A percentile compares a stretch with the other conserved stretches of the same genome.
Evolutionary conservation across 2,888 invertebrate species (phyloP).

Genomic region (Resseliella maxima): DNA sequence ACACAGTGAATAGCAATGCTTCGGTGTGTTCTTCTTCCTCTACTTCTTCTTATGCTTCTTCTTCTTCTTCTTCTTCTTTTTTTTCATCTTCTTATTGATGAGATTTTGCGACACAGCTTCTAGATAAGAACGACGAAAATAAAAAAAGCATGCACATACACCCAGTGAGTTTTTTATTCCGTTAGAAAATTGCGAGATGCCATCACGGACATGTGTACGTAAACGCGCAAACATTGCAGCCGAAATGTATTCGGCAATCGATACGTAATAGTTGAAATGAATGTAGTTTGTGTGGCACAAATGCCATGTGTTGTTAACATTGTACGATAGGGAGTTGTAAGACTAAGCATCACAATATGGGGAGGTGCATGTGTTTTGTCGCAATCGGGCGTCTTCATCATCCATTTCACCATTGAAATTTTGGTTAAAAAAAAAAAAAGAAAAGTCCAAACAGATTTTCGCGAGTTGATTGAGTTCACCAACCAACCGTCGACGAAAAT

Average conservation of each 20-base stretch:
- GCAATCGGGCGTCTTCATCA: too few species aligned
- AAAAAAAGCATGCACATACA: not conserved
- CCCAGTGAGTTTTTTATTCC: not conserved
- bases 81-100: not conserved
- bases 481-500: not conserved
- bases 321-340: too few species aligned
- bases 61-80: not conserved
- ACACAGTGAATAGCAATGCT: too few species aligned
- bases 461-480: not conserved
- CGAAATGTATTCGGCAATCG: slow-evolving; percentile 7
- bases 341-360: too few species aligned
- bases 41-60: not conserved
- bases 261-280: slow-evolving; percentile 11
- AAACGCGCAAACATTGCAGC: slow-evolving; percentile 21
- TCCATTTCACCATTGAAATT: too few species aligned
- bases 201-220: slow-evolving; percentile 8
- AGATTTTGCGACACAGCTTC: slow-evolving; percentile 20
- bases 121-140: too few species aligned
- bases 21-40: not conserved
- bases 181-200: slow-evolving; percentile 22
- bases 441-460: too few species aligned
- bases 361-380: too few species aligned
- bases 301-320: too few species aligned
- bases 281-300: not conserved
- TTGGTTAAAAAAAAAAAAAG: too few species aligned